phyloP scores from a whole-genome alignment of 1,140 invertebrate genomes.

The Heliothis subflexa region DNA sequence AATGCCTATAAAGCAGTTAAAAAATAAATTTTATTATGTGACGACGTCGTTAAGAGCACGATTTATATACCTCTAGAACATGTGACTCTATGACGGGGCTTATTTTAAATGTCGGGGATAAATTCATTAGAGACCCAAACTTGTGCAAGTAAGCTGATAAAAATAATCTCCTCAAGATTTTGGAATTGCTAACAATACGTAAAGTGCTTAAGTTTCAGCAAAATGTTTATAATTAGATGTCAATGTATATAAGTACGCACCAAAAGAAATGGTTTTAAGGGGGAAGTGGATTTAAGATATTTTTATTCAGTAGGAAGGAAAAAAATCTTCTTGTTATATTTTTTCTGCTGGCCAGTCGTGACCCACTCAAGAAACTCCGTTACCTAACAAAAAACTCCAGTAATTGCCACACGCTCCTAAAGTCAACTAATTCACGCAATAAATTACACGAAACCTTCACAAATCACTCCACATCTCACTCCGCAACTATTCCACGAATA shows the following conservation, averaged over 20 bases:
- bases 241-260: neutral
- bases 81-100: constrained; percentile 71
- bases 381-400: neutral
- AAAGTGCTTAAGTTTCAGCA: neutral
- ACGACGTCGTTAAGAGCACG: constrained; percentile 67
- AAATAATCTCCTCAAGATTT: constrained; percentile 48
- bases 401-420: neutral
- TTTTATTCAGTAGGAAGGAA: no score
- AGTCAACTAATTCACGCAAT: neutral
- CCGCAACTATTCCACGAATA: constrained; percentile 21
- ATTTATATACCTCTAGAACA: constrained; percentile 79
- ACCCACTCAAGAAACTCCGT: no score
- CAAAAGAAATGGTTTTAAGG: no score
- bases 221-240: neutral
- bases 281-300: no score
- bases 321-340: no score
- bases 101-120: constrained; percentile 66
- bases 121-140: constrained; percentile 68
- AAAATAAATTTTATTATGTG: constrained; percentile 74
- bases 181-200: constrained; percentile 58
- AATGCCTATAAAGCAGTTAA: constrained; percentile 60
- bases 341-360: no score
- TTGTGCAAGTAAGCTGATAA: constrained; percentile 54
- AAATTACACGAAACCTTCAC: constrained; percentile 21
- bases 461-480: constrained; percentile 17